Base-by-base conservation (phyloP, 2,797 vertebrate genomes). In the Alectoris magna region DNA sequence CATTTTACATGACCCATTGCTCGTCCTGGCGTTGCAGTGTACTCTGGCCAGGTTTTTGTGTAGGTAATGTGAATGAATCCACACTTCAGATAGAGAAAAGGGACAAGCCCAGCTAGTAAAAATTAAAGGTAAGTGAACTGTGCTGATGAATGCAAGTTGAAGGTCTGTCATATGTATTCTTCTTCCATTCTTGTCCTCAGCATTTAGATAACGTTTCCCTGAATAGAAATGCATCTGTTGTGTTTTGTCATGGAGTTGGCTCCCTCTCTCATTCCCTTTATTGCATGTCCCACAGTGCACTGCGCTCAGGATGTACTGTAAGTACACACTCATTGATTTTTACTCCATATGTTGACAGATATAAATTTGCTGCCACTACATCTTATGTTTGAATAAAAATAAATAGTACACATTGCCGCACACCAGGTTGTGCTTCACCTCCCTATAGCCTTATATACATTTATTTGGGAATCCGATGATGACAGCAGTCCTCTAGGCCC, bases 351-450 rank as follows among this genome's bases (percentile, higher is more conserved):
- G 78, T 66, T 93, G 95, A 80, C 75, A 91, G 81, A 66, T 78
- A 91, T 44, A 94, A 87, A 91, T 96, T 89, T 94, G 69, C 89
- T 96, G 78, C 78, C 84, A 69, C 88, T 71, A 71, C 48, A 77
- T 69, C 89, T 79, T 82, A 84, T 92, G 71, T 18, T 67, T 77
- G 59, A 88, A 88, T 67, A 76, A 64, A 93, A 93, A 90, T 31
- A 12, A 64, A 68, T 46, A 71, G 64, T 6, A 24, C 18, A 58
- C 31, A n/a, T 31, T 31, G 64, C 44, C 81, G 83, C 58, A 68
- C 38, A n/a, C 39, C 63, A 76, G 43, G 71, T 5, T 82, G 68
- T 55, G 29, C 58, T 82, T 87, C 58, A 83, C 71, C 49, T 91
- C 64, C 64, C 14, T 73, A 10, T 14, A 21, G 44, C 8, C 9